These are phyloP conservation scores for Drosophila athabasca DNA, from an alignment of 1,140 invertebrate species.

Conservation along the genomic window DNA sequence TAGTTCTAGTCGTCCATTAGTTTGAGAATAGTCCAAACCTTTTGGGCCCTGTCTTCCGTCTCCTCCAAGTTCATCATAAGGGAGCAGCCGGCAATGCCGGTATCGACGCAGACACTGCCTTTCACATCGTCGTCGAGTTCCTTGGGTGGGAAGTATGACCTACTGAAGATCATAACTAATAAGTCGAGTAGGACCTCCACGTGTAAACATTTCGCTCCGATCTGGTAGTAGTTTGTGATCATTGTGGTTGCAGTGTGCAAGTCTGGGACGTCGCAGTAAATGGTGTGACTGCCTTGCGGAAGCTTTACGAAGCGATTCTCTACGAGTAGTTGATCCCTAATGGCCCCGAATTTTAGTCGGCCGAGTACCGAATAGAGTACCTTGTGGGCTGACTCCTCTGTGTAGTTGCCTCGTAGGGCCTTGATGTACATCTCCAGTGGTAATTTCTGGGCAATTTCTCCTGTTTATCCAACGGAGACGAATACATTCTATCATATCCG, in stretches of 20 bases:
- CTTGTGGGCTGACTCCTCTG: slow-evolving; percentile 85
- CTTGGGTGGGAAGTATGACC: slow-evolving; percentile 76
- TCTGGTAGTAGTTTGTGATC: slow-evolving; percentile 95
- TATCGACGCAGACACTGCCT: too few relatives aligned
- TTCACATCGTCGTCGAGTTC: too few relatives aligned
- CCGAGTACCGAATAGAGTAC: slow-evolving; percentile 83
- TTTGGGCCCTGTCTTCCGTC: too few relatives aligned
- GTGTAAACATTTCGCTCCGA: slow-evolving; percentile 86
- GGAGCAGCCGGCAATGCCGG: too few relatives aligned
- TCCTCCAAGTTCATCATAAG: too few relatives aligned
- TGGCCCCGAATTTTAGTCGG: slow-evolving; percentile 71
- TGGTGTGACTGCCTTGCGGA: slow-evolving; percentile 87
- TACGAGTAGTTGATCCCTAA: slow-evolving; percentile 65
- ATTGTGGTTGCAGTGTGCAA: slow-evolving; percentile 88
- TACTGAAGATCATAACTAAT: slow-evolving; percentile 86
- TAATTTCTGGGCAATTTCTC: slow-evolving; percentile 89
- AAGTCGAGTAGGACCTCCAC: slow-evolving; percentile 90
- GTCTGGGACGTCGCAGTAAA: slow-evolving; percentile 89
- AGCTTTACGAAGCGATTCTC: slow-evolving; percentile 84
- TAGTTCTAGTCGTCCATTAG: too few relatives aligned
- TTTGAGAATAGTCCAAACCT: too few relatives aligned
- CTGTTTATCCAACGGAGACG: slow-evolving; percentile 62
- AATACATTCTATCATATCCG: too few relatives aligned
- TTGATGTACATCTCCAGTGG: slow-evolving; percentile 88
- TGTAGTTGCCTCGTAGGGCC: slow-evolving; percentile 91